Base-by-base conservation (phyloP, 2,113 vertebrate genomes). In the Prolemur simus region DNA sequence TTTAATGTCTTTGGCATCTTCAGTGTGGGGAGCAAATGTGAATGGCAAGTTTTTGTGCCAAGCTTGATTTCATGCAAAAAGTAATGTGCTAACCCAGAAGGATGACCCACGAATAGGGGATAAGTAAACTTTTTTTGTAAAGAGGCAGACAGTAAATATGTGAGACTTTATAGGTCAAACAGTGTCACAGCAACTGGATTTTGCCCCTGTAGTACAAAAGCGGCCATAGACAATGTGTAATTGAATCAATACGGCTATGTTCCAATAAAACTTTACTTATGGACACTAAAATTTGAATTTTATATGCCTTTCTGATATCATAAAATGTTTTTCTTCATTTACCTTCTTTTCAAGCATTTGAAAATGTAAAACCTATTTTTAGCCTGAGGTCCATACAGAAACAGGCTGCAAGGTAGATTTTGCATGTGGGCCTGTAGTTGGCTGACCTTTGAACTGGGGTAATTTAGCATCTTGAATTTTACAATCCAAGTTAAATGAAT, bases 271-370 rank as follows among this genome's bases (percentile, higher is more conserved):
- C 18, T 76, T 66, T 66, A 81, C 86, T 85, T 93, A n/a, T 71
- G n/a, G 14, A 49, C 21, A 21, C 10, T 56, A 71, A 91, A 66
- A 56, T 47, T 74, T 18, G 29, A 83, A 83, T 80, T 73, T 56
- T 60, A 56, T 54, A 10, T 83, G 78, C n/a, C 95, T 73, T 87
- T 27, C 25, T 56, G 8, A 81, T 80, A 37, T 32, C 47, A 63
- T n/a, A 56, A 66, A 73, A 58, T 74, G n/a, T 68, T 85, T 86
- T 85, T 63, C 15, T 71, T 91, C 66, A 60, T 93, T 92, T 91
- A 18, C 29, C 47, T 56, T 87, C 27, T 88, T 56, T 64, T 63
- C 12, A 89, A 78, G 9, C 15, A 82, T 84, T 86, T 74, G 42
- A 86, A 92, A 83, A 87, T 68, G 9, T 63, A 84, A 69, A 89